Evolutionary conservation across 2,113 vertebrate species (phyloP), one percentile per base, ranked within the genome.

Genomic region (Nerophis lumbriciformis): DNA sequence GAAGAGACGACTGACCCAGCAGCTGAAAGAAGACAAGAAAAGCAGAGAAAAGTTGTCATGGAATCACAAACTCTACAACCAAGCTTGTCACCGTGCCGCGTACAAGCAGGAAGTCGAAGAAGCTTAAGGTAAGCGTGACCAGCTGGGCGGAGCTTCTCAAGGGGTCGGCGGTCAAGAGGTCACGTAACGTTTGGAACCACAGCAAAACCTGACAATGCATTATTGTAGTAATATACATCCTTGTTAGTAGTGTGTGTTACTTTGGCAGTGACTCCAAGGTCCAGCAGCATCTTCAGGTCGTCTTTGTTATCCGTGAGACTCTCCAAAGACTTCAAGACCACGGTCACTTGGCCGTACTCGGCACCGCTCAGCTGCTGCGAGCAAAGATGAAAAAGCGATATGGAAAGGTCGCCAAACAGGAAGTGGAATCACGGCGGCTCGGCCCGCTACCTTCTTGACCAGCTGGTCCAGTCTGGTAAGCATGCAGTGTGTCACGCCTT

Each of bases 101-200:
- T 59, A 86, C 84, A 80, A 80, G 66, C 53, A 86, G 75, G 69
- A 51, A 83, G 60, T 84, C 67, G 3, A 65, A 83, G 48, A 86
- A 81, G 47, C 63, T 55, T 12, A 84, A 76, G 0, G 54, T 44
- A 4, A 84, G 74, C 38, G 5, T 65, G 13, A 66, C 19, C 39
- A 77, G 14, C 19, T 70, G 16, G 53, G 45, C 6, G 1, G 75
- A 73, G 72, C 7, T 47, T 53, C 15, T 69, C 8, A 61, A 56
- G 8, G 61, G 47, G 63, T 75, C 71, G 42, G 75, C 81, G 55
- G 53, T 73, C 72, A 84, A 51, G 19, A 56, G 55, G 45, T 71
- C 36, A 6, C 12, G 37, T 21, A 83, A 6, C 0, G 59, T 50
- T 38, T 81, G 47, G 5, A 81, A 86, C 84, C 84, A 86, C 48